A percentile compares a stretch with the other conserved stretches of the same genome.
Evolutionary conservation across 1,140 invertebrate species (phyloP).

Genomic region (Macrostomum lignano): DNA sequence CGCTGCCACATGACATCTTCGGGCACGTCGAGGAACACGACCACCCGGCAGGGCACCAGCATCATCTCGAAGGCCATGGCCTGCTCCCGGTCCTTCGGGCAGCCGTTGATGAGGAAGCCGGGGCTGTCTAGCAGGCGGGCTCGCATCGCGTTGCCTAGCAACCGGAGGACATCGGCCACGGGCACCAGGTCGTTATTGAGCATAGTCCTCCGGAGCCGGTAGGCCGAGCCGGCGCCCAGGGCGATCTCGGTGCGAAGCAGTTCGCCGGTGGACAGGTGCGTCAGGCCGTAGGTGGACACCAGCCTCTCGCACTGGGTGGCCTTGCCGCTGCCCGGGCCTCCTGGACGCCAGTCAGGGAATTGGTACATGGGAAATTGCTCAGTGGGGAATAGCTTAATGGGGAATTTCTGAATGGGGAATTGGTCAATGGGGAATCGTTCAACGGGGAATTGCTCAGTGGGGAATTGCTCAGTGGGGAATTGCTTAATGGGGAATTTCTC

Average conservation of each 20-base stretch:
- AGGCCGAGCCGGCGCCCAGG: slow-evolving; percentile 20
- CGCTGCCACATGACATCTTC: slow-evolving; percentile 54
- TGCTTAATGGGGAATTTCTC: no score
- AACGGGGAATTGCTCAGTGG: no score
- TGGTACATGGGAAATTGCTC: no score
- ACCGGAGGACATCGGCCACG: slow-evolving; percentile 24
- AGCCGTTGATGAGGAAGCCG: slow-evolving; percentile 64
- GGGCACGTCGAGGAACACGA: slow-evolving; percentile 54
- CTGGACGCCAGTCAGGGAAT: no score
- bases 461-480: no score
- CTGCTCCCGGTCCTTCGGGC: slow-evolving; percentile 53
- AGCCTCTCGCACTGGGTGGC: slow-evolving; percentile 29
- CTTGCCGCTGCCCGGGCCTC: slow-evolving; percentile 29
- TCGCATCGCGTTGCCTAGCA: slow-evolving; percentile 21
- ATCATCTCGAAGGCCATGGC: slow-evolving; percentile 50
- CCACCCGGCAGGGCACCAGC: slow-evolving; percentile 44
- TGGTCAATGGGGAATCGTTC: no score
- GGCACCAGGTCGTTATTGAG: slow-evolving; percentile 54
- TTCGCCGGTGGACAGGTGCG: slow-evolving; percentile 28
- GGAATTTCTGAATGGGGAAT: no score
- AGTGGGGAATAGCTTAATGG: no score
- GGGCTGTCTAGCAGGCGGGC: slow-evolving; percentile 31
- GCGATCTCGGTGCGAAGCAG: slow-evolving; percentile 25
- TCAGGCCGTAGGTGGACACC: slow-evolving; percentile 26
- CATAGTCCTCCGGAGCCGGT: slow-evolving; percentile 34